Conservation (phyloP, 1,140 invertebrate genomes). For the Zaprionus lachaisei region DNA sequence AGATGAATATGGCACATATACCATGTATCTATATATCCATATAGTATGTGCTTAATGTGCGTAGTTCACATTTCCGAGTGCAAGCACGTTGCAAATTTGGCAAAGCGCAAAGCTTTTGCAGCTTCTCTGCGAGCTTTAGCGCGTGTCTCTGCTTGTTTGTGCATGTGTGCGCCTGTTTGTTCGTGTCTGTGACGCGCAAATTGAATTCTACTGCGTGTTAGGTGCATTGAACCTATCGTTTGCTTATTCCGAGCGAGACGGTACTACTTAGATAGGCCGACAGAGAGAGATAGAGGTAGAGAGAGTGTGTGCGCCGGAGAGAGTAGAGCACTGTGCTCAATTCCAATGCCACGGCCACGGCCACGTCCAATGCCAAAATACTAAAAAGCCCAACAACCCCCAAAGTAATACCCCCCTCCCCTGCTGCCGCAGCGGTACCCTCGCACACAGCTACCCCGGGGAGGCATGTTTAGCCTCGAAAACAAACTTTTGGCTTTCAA, state of each 20-base stretch:
- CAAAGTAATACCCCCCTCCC: slow-evolving; percentile 3
- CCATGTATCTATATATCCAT: neutral
- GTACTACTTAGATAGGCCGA: neutral
- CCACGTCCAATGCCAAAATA: neutral
- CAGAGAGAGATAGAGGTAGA: neutral
- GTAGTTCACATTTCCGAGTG: slow-evolving; percentile 32
- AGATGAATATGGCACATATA: neutral
- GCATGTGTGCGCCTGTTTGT: neutral
- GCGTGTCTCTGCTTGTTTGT: slow-evolving; percentile 19
- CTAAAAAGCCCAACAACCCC: slow-evolving; percentile 19
- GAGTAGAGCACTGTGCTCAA: slow-evolving; percentile 6
- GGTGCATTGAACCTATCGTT: slow-evolving; percentile 81
- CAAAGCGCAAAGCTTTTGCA: slow-evolving; percentile 27
- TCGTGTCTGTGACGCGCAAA: slow-evolving; percentile 38
- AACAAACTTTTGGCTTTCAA: slow-evolving; percentile 73
- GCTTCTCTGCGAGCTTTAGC: slow-evolving; percentile 30
- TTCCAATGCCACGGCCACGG: slow-evolving; percentile 50
- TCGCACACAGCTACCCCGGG: slow-evolving; percentile 4
- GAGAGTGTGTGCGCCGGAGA: neutral
- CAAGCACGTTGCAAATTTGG: slow-evolving; percentile 17
- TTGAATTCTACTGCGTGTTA: slow-evolving; percentile 76
- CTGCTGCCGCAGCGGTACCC: neutral
- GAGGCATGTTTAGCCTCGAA: slow-evolving; percentile 68
- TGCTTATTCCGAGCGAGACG: slow-evolving; percentile 55
- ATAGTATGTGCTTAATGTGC: neutral